phyloP scores from a whole-genome alignment of 1,140 invertebrate genomes.

The Melanaphis sacchari region DNA sequence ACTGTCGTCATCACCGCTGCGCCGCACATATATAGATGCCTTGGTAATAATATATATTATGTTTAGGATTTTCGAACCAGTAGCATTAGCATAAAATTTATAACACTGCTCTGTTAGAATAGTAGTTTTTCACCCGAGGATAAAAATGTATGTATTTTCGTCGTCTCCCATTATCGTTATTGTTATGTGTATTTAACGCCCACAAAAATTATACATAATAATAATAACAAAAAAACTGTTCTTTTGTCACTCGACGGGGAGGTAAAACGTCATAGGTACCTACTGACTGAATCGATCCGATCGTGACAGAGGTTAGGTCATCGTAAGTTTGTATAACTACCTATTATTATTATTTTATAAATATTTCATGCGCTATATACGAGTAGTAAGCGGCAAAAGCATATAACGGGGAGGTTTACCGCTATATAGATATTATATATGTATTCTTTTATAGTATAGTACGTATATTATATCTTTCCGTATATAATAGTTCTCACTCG shows the following conservation, averaged over 20 bases:
- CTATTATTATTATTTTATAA: constrained; percentile 49
- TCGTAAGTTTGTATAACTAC: not conserved
- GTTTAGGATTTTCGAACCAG: constrained; percentile 26
- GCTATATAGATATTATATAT: not conserved
- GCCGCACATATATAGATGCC: not conserved
- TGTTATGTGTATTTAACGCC: constrained; percentile 14
- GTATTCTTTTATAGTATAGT: not conserved
- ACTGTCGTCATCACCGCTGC: constrained; percentile 13
- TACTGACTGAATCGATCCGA: not conserved
- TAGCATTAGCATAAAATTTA: constrained; percentile 53
- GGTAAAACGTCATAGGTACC: not conserved
- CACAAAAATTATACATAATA: constrained; percentile 1
- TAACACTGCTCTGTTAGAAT: not conserved
- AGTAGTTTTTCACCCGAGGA: constrained; percentile 26
- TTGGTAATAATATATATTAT: not conserved
- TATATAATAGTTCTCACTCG: constrained; percentile 26
- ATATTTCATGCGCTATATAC: constrained; percentile 25
- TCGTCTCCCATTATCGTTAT: constrained; percentile 21
- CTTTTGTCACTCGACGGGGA: constrained; percentile 40
- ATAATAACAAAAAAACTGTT: not conserved
- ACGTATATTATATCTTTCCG: not conserved
- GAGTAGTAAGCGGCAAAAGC: not conserved
- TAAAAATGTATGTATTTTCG: constrained; percentile 5
- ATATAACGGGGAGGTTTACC: not conserved
- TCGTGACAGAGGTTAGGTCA: not conserved